Percentiles rank a stretch among this genome's conserved stretches.
Evolutionary conservation across 1,140 invertebrate genomes (phyloP).

Genomic region (Matsumurasca onukii): DNA sequence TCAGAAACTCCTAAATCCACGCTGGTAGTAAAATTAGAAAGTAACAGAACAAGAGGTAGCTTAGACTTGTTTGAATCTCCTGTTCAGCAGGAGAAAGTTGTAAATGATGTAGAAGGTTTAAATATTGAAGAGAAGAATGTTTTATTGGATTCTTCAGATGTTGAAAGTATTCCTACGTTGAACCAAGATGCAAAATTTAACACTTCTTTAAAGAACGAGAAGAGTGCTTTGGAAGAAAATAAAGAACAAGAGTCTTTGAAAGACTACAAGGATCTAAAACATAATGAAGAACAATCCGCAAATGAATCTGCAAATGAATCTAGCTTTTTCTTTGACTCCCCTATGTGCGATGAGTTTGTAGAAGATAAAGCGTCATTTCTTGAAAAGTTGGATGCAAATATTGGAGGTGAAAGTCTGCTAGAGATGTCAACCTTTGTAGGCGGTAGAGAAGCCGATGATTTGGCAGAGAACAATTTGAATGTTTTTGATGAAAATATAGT

Average conservation of each 20-base stretch:
- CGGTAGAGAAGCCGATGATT: neutral
- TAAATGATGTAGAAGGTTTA: neutral
- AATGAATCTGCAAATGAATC: too few species aligned
- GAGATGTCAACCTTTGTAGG: slow-evolving; percentile 32
- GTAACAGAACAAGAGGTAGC: slow-evolving; percentile 27
- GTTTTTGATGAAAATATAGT: neutral
- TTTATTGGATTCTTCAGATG: neutral
- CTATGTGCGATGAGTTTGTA: too few species aligned
- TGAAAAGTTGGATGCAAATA: slow-evolving; percentile 42
- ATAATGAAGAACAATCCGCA: too few species aligned
- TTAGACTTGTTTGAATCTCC: slow-evolving; percentile 34
- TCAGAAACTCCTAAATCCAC: too few species aligned
- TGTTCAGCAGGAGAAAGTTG: neutral
- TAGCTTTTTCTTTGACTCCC: too few species aligned
- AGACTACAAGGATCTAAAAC: too few species aligned
- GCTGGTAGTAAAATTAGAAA: too few species aligned
- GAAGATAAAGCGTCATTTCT: too few species aligned
- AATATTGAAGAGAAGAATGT: neutral
- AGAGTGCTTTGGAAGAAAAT: too few species aligned
- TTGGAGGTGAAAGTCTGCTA: slow-evolving; percentile 42
- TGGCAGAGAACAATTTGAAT: neutral
- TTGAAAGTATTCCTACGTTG: neutral
- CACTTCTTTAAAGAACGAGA: too few species aligned
- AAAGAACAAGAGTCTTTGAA: too few species aligned
- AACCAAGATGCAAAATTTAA: neutral